A percentile compares a stretch with the other conserved stretches of the same genome.
phyloP scores from a whole-genome alignment of 2,113 vertebrate genomes.

The Propithecus coquereli region DNA sequence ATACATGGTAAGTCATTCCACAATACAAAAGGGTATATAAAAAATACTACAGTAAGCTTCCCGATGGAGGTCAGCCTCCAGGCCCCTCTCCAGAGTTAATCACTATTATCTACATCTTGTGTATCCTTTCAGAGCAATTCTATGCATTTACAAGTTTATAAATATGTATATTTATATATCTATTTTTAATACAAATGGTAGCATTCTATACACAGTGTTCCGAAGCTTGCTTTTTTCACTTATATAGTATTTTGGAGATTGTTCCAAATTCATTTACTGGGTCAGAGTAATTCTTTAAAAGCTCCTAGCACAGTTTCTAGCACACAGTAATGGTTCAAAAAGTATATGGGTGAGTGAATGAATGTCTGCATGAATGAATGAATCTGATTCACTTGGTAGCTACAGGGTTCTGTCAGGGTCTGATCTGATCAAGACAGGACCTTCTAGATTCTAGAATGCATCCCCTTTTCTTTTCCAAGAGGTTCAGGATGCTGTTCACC shows the following conservation, averaged over 20 bases:
- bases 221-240: slow-evolving; percentile 63
- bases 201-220: slow-evolving; percentile 63
- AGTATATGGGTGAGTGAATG: background rate
- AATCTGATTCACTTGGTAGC: background rate
- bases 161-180: slow-evolving; percentile 77
- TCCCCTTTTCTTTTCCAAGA: background rate
- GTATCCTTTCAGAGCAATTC: slow-evolving; percentile 67
- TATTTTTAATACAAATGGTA: slow-evolving; percentile 77
- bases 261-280: background rate
- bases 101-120: slow-evolving; percentile 50
- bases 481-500: background rate
- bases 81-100: background rate
- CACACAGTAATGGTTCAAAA: background rate
- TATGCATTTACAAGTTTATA: slow-evolving; percentile 71
- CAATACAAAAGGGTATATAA: background rate
- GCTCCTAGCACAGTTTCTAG: background rate
- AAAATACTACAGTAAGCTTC: background rate
- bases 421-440: background rate
- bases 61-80: background rate
- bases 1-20: slow-evolving; percentile 16
- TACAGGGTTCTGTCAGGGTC: background rate
- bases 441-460: background rate
- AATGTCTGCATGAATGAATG: background rate
- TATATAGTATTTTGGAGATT: background rate
- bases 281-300: background rate